Evolutionary conservation across 92 coral and sea anemone species (phyloP).

Genomic region (Siderastrea radians): DNA sequence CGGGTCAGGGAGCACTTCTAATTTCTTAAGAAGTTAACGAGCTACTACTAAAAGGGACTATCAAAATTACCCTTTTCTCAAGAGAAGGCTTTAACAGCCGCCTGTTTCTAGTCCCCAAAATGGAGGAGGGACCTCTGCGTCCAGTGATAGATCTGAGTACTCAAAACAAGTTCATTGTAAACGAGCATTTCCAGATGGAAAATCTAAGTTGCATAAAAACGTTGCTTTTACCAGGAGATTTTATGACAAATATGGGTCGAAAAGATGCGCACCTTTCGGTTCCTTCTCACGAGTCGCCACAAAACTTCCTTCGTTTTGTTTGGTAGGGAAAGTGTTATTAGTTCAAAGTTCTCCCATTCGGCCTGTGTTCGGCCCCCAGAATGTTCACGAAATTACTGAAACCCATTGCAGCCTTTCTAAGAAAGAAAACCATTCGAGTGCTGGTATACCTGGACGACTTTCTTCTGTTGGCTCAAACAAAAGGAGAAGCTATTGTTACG

Average conservation of each 20-base stretch:
- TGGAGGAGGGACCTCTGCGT: constrained; percentile 35
- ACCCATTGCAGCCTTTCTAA: not conserved
- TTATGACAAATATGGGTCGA: not conserved
- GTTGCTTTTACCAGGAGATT: not conserved
- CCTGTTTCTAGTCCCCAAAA: constrained; percentile 56
- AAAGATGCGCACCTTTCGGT: not conserved
- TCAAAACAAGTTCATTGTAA: not conserved
- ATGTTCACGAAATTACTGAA: not conserved
- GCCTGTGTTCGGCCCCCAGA: not conserved
- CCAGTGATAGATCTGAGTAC: constrained; percentile 26
- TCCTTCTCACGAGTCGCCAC: not conserved
- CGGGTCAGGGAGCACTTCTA: not conserved
- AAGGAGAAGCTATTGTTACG: not conserved
- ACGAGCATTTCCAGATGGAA: constrained; percentile 10
- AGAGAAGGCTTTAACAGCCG: constrained; percentile 49
- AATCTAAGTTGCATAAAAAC: not conserved
- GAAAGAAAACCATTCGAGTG: not conserved
- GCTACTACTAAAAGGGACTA: constrained; percentile 16
- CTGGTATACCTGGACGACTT: not conserved
- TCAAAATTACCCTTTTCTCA: not conserved
- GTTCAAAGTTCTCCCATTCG: not conserved
- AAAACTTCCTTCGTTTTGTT: not conserved
- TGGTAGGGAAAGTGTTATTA: not conserved
- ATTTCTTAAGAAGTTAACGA: constrained; percentile 10
- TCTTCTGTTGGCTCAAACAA: not conserved